Evolutionary conservation across 2,888 invertebrate genomes (phyloP).

Genomic region (Nebria brevicollis): DNA sequence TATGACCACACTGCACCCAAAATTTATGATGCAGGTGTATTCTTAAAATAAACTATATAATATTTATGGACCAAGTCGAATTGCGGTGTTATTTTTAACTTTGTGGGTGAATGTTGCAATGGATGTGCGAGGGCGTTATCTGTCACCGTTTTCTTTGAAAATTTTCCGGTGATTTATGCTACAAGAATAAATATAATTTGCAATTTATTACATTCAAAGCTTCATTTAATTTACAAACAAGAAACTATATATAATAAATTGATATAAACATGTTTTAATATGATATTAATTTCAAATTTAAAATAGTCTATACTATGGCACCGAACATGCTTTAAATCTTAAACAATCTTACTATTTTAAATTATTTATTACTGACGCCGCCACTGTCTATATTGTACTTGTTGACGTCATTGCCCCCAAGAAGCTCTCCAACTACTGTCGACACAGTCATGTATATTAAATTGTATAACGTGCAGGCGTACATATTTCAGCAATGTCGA

Average conservation of each 20-base stretch:
- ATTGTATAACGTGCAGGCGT: background rate
- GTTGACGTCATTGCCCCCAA: background rate
- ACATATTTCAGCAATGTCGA: background rate
- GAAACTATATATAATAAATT: background rate
- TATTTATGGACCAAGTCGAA: background rate
- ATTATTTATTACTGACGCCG: background rate
- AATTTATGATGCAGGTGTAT: constrained; percentile 12
- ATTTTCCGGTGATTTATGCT: background rate
- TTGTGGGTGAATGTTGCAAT: constrained; percentile 15
- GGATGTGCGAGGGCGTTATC: background rate
- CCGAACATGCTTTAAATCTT: too few relatives aligned
- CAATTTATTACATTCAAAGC: background rate
- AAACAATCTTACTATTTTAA: background rate
- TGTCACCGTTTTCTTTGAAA: background rate
- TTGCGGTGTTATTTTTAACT: background rate
- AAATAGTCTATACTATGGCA: too few relatives aligned
- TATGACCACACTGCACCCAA: constrained; percentile 12
- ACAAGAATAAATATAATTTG: background rate
- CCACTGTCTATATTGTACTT: background rate
- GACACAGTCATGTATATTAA: background rate
- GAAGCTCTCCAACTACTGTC: background rate
- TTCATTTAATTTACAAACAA: background rate
- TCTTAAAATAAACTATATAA: constrained; percentile 12
- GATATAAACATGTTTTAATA: too few relatives aligned
- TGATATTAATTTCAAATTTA: too few relatives aligned